These are phyloP conservation scores for Desmophyllum pertusum DNA, from an alignment of 92 coral and sea anemone genomes.

Conservation along the genomic window DNA sequence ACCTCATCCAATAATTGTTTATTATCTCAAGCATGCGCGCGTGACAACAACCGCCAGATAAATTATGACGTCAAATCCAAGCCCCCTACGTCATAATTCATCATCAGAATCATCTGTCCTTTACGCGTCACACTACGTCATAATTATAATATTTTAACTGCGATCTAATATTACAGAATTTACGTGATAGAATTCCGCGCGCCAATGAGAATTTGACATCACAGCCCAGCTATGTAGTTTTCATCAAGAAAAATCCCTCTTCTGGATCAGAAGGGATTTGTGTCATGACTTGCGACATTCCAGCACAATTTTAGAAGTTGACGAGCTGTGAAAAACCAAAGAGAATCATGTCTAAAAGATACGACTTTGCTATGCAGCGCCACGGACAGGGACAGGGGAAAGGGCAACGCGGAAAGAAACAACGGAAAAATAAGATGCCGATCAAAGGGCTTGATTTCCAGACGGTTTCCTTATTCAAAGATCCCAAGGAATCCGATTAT, in stretches of 20 bases:
- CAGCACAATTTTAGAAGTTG: too few relatives aligned
- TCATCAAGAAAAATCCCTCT: slow-evolving; percentile 18
- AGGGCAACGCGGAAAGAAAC: slow-evolving; percentile 47
- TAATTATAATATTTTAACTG: slow-evolving; percentile 18
- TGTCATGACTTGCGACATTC: not conserved
- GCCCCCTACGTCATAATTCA: slow-evolving; percentile 1
- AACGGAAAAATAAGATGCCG: slow-evolving; percentile 10
- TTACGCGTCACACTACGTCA: too few relatives aligned
- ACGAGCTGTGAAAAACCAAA: not conserved
- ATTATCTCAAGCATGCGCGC: too few relatives aligned
- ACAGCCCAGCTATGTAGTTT: not conserved
- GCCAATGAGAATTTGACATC: not conserved
- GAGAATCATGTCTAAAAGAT: slow-evolving; percentile 69
- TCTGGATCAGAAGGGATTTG: slow-evolving; percentile 16
- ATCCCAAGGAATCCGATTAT: slow-evolving; percentile 21
- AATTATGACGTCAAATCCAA: slow-evolving; percentile 34
- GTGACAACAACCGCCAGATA: not conserved
- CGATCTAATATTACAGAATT: not conserved
- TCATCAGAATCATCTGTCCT: too few relatives aligned
- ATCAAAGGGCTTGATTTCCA: slow-evolving; percentile 44
- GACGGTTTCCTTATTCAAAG: slow-evolving; percentile 28
- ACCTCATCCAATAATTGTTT: too few relatives aligned
- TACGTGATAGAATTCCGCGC: slow-evolving; percentile 18
- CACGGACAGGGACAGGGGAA: slow-evolving; percentile 40
- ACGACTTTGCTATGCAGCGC: slow-evolving; percentile 75